These are phyloP conservation scores for Baccha elongata DNA, from an alignment of 2,888 invertebrate genomes.

Conservation along the genomic window DNA sequence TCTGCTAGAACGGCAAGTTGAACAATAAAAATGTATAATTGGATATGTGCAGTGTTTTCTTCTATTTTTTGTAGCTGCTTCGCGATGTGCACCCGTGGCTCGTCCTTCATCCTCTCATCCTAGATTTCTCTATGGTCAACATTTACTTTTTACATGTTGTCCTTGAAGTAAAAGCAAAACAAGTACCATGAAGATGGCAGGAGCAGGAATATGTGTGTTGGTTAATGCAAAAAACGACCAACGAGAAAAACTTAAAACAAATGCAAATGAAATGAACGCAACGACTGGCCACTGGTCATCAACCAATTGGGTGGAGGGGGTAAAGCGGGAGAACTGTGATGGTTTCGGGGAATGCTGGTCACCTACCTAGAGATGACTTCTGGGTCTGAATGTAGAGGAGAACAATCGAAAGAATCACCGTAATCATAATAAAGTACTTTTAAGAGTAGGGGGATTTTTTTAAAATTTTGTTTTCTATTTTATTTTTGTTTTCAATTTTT, in stretches of 20 bases:
- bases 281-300: conserved; percentile 74
- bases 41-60: conserved; percentile 74
- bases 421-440: conserved; percentile 73
- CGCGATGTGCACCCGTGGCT: conserved; percentile 49
- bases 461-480: conserved; percentile 7
- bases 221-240: conserved; percentile 70
- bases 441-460: conserved; percentile 20
- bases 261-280: conserved; percentile 74
- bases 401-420: conserved; percentile 73
- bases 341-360: conserved; percentile 54
- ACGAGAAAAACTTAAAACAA: conserved; percentile 69
- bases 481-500: conserved; percentile 24
- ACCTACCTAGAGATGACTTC: conserved; percentile 73
- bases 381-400: conserved; percentile 70
- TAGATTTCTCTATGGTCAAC: conserved; percentile 62
- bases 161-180: conserved; percentile 74
- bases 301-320: conserved; percentile 34
- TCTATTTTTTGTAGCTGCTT: conserved; percentile 58
- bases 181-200: conserved; percentile 56
- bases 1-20: conserved; percentile 66
- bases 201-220: conserved; percentile 60
- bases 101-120: conserved; percentile 32
- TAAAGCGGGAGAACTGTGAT: not conserved
- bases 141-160: conserved; percentile 74
- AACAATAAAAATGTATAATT: conserved; percentile 74